Base-by-base conservation (phyloP, 2,113 vertebrate species). In the Nasalis larvatus region DNA sequence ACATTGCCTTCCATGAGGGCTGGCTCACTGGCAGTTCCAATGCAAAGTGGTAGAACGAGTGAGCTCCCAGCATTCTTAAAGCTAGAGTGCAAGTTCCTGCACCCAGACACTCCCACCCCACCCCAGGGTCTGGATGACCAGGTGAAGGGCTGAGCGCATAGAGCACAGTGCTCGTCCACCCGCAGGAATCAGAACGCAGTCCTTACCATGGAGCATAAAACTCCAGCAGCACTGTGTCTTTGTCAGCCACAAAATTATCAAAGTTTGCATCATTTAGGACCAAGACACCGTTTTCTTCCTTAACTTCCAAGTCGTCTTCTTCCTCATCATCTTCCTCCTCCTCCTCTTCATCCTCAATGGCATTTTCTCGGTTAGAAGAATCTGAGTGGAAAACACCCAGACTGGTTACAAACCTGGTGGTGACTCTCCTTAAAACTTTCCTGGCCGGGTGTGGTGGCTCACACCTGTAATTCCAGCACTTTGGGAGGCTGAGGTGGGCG, bases 141-240 rank as follows among this genome's bases (percentile, higher is more conserved):
- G 2, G 30, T 6, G 47, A 52, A 21, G 21, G 35, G 25, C 2
- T 56, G 6, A 32, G 35, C 27, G 0, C 0, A 30, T 0, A 12
- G 32, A 35, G 23, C 47, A 21, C 14, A 60, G 80, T 27, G 68
- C 27, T 3, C 0, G 6, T 23, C 42, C 13, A 18, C 60, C 45
- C 1, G 10, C 4, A 1, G 1, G 13, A n/a, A 4, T 32, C 0
- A 6, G 66, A 8, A 16, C 0, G 11, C 1, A 2, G 21, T 37
- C 97, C 99, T 91, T 94, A 99, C 99, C 99, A 99, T 0, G 99
- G 99, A 0, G 99, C 99, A 0, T 99, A 99, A 97, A 99, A 99
- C 98, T 99, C 99, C 76, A 99, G 97, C 54, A 99, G 98, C 37
- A 99, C 99, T 0, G 99, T 99, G 95, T 99, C 99, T 97, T 99